These are phyloP conservation scores for Microchrysa polita DNA, from an alignment of 2,888 invertebrate species.

Conservation along the genomic window DNA sequence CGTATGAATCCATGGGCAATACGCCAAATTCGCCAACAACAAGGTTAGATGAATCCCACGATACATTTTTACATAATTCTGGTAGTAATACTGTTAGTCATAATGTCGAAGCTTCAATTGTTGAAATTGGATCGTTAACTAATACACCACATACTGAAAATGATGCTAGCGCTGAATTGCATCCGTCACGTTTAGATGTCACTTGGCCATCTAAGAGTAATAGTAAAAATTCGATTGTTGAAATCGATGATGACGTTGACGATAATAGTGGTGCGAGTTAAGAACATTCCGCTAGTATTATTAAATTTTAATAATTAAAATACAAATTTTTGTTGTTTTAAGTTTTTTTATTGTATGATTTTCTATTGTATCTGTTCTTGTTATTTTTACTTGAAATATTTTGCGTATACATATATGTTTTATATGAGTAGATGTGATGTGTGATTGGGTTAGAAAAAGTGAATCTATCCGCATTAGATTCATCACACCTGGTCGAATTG, in stretches of 20 bases:
- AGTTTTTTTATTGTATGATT: neutral
- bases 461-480: too few relatives aligned
- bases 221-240: conserved; percentile 42
- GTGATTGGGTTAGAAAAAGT: neutral
- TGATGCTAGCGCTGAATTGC: conserved; percentile 47
- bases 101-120: conserved; percentile 50
- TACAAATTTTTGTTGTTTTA: conserved; percentile 8
- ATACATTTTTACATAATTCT: conserved; percentile 60
- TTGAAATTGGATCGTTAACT: conserved; percentile 46
- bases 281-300: conserved; percentile 47
- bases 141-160: conserved; percentile 46
- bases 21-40: conserved; percentile 68
- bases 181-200: conserved; percentile 37
- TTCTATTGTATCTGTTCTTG: neutral
- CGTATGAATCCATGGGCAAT: conserved; percentile 91
- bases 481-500: too few relatives aligned
- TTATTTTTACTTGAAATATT: conserved; percentile 5
- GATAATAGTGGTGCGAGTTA: conserved; percentile 16
- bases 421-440: conserved; percentile 1
- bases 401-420: neutral
- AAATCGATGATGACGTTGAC: conserved; percentile 44
- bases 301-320: conserved; percentile 46
- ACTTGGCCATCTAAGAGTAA: conserved; percentile 31
- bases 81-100: conserved; percentile 46
- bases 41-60: conserved; percentile 74